Evolutionary conservation across 2,113 vertebrate species (phyloP).

Genomic region (Pachycephala philippinensis): DNA sequence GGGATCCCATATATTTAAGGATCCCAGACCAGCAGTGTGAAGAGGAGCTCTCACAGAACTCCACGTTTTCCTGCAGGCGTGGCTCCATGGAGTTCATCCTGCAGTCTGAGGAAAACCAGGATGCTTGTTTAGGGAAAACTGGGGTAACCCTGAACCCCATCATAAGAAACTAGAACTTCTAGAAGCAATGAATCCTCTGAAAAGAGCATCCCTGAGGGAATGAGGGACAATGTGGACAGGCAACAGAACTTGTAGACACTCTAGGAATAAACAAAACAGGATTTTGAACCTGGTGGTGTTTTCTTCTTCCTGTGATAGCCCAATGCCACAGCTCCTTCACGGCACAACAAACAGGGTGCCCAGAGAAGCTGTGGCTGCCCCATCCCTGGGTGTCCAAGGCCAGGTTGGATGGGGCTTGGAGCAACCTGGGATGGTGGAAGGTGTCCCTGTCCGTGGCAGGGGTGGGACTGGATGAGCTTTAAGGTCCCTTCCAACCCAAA

Average conservation of each 20-base stretch:
- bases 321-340: not conserved
- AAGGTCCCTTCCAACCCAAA: not conserved
- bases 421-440: rapidly evolving
- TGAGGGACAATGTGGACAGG: not conserved
- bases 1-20: not conserved
- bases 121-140: not conserved
- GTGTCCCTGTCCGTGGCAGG: not conserved
- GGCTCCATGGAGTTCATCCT: not conserved
- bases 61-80: not conserved
- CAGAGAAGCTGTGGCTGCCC: not conserved
- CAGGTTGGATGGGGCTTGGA: rapidly evolving
- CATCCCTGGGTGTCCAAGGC: not conserved
- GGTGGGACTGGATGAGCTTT: not conserved
- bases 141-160: not conserved
- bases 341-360: not conserved
- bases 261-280: not conserved
- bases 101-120: not conserved
- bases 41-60: not conserved
- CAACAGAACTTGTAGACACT: not conserved
- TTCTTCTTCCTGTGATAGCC: not conserved
- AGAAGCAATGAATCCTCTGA: not conserved
- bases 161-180: not conserved
- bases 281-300: not conserved
- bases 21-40: not conserved
- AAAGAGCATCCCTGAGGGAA: not conserved